A percentile compares a stretch with the other conserved stretches of the same genome.
Evolutionary conservation across 1,140 invertebrate genomes (phyloP).

Genomic region (Rhizoglyphus robini): DNA sequence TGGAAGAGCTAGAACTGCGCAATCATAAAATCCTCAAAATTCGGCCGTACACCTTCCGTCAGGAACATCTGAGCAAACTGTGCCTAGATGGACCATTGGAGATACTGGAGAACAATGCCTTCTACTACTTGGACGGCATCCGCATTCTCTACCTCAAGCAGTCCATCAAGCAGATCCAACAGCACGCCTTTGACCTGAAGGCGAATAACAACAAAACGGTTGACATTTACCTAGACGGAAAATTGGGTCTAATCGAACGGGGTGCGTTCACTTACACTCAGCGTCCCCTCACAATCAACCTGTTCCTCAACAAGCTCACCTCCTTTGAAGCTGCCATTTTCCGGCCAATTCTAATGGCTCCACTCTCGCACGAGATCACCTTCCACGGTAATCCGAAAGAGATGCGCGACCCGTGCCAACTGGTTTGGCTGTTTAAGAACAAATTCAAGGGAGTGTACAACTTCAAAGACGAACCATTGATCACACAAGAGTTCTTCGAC

Average conservation of each 20-base stretch:
- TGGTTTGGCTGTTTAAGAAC: conserved; percentile 7
- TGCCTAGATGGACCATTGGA: conserved; percentile 14
- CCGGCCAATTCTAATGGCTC: not conserved
- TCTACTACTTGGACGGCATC: conserved; percentile 3
- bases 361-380: not conserved
- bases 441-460: conserved; percentile 11
- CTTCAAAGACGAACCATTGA: conserved; percentile 17
- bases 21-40: conserved; percentile 12
- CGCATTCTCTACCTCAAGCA: not conserved
- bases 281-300: conserved; percentile 10
- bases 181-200: conserved; percentile 13
- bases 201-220: conserved; percentile 1
- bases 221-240: conserved; percentile 13
- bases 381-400: conserved; percentile 18
- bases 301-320: conserved; percentile 15
- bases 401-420: conserved; percentile 1
- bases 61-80: not conserved
- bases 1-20: conserved; percentile 9
- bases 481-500: not conserved
- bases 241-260: conserved; percentile 13
- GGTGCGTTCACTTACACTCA: not conserved
- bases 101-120: conserved; percentile 7
- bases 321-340: not conserved
- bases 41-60: not conserved
- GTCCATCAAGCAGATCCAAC: not conserved